Evolutionary conservation across 1,140 invertebrate genomes (phyloP).

Genomic region (Drosophila dunni): DNA sequence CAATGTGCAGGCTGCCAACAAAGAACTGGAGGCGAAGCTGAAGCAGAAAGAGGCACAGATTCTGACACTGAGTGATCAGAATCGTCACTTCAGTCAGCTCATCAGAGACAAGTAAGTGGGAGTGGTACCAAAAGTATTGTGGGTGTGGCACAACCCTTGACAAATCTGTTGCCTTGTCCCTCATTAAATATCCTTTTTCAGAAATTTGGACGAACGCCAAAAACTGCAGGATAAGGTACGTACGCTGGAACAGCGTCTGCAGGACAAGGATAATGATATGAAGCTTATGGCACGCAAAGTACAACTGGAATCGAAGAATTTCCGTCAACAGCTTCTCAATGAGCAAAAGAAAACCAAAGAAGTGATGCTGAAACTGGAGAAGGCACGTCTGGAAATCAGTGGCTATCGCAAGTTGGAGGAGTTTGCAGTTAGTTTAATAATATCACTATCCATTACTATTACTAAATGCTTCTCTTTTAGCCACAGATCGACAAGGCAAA

Average conservation of each 20-base stretch:
- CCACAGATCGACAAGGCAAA: conserved; percentile 60
- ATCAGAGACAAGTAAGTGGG: conserved; percentile 87
- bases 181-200: conserved; percentile 48
- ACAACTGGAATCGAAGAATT: conserved; percentile 89
- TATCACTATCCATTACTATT: background rate
- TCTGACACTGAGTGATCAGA: conserved; percentile 87
- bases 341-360: conserved; percentile 90
- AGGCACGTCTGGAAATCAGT: conserved; percentile 85
- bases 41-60: conserved; percentile 89
- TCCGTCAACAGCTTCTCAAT: conserved; percentile 88
- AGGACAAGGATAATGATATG: conserved; percentile 89
- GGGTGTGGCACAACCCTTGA: background rate
- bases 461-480: background rate
- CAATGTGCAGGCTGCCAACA: conserved; percentile 87
- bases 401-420: conserved; percentile 79
- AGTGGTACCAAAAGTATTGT: no score
- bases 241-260: conserved; percentile 87
- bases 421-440: conserved; percentile 55
- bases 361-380: conserved; percentile 88
- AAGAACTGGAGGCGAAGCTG: conserved; percentile 87
- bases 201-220: conserved; percentile 90
- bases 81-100: conserved; percentile 88
- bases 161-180: background rate
- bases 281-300: conserved; percentile 88
- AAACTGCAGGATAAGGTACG: conserved; percentile 88